Conservation (phyloP, 2,113 vertebrate species). For the Garra rufa region DNA sequence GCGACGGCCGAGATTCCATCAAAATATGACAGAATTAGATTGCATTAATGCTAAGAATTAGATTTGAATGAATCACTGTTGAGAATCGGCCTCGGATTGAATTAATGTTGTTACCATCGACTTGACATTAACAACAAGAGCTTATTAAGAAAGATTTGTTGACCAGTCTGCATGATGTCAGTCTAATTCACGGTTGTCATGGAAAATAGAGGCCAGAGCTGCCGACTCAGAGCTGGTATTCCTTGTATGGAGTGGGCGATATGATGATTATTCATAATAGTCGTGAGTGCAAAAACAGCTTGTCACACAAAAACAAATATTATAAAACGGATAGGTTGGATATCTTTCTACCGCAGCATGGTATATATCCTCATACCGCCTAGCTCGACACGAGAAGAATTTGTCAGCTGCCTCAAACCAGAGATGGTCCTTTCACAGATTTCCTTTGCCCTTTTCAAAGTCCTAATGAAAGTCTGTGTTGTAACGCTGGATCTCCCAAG, state of each 20-base stretch:
- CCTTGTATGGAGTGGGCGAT: not conserved
- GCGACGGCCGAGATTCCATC: not conserved
- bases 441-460: conserved; percentile 15
- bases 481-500: conserved; percentile 1
- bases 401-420: conserved; percentile 1
- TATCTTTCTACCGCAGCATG: not conserved
- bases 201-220: conserved; percentile 1
- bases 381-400: not conserved
- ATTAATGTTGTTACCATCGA: conserved; percentile 19
- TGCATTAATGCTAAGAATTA: conserved; percentile 16
- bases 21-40: conserved; percentile 16
- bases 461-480: conserved; percentile 40
- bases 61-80: conserved; percentile 13
- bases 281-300: not conserved
- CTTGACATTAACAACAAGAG: conserved; percentile 22
- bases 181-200: conserved; percentile 14
- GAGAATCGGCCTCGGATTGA: not conserved
- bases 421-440: conserved; percentile 13
- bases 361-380: not conserved
- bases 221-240: not conserved
- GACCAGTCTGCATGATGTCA: conserved; percentile 16
- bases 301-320: not conserved
- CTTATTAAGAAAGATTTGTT: conserved; percentile 27
- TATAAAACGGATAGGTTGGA: not conserved
- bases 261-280: not conserved